These are phyloP conservation scores for Takifugu rubripes DNA, from an alignment of 2,797 vertebrate genomes.

Conservation along the genomic window DNA sequence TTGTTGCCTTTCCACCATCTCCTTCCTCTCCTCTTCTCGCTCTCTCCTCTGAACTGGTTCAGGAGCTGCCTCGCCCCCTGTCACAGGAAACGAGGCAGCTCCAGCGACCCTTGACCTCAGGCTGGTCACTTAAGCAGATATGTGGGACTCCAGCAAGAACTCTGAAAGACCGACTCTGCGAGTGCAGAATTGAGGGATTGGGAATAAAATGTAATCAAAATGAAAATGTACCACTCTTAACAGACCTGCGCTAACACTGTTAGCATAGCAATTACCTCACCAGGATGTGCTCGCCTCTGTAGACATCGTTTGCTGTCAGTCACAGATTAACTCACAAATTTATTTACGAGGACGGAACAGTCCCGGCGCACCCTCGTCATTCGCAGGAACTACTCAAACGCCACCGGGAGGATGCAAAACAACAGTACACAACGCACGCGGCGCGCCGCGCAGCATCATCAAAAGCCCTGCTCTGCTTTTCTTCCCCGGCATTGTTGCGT, in stretches of 20 bases:
- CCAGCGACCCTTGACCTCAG: constrained; percentile 64
- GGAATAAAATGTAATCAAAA: constrained; percentile 23
- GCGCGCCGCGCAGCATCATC: constrained; percentile 34
- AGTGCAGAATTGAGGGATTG: constrained; percentile 40
- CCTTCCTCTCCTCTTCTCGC: constrained; percentile 45
- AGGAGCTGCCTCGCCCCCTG: constrained; percentile 64
- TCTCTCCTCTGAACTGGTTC: constrained; percentile 35
- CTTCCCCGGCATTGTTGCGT: constrained; percentile 69
- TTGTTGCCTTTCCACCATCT: constrained; percentile 68
- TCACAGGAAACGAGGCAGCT: constrained; percentile 79
- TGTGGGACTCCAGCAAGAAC: constrained; percentile 67
- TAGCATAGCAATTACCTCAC: constrained; percentile 9
- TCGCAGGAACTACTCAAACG: constrained; percentile 28
- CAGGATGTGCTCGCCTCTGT: not conserved
- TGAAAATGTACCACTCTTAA: not conserved
- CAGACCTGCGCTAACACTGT: not conserved
- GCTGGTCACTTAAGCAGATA: constrained; percentile 75
- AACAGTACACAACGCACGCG: constrained; percentile 35
- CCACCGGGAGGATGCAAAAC: constrained; percentile 45
- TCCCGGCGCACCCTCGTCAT: constrained; percentile 22
- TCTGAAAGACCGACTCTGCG: not conserved
- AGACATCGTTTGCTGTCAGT: constrained; percentile 15
- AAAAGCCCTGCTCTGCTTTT: constrained; percentile 32
- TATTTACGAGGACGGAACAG: constrained; percentile 14
- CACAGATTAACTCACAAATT: constrained; percentile 14